A percentile compares a stretch with the other conserved stretches of the same genome.
Evolutionary conservation across 1,140 invertebrate species (phyloP).

Genomic region (Caerostris darwini): DNA sequence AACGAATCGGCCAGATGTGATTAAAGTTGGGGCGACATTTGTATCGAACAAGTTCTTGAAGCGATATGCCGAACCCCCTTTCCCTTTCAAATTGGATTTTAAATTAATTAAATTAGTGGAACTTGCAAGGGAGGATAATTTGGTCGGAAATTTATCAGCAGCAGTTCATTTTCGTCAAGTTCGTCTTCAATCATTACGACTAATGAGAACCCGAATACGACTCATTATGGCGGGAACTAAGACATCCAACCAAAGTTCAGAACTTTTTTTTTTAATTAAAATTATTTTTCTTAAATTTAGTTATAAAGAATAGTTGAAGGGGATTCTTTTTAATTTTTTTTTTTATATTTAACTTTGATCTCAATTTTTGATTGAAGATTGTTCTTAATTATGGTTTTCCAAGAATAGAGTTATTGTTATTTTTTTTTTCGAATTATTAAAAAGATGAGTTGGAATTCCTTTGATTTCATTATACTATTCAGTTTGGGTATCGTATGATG

Average conservation of each 20-base stretch:
- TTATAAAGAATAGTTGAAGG: too few relatives aligned
- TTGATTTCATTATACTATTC: too few relatives aligned
- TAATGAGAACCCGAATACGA: neutral
- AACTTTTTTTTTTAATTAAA: neutral
- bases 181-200: neutral
- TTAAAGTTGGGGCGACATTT: constrained; percentile 4
- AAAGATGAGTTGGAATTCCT: too few relatives aligned
- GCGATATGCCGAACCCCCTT: neutral
- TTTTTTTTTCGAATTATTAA: too few relatives aligned
- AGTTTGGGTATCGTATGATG: too few relatives aligned
- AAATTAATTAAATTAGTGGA: constrained; percentile 44
- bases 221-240: neutral
- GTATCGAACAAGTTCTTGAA: constrained; percentile 17
- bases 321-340: neutral
- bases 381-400: neutral
- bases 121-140: neutral
- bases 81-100: constrained; percentile 27
- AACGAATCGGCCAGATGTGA: constrained; percentile 22
- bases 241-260: neutral
- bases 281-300: too few relatives aligned
- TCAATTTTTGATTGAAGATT: neutral
- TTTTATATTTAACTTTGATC: neutral
- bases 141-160: constrained; percentile 24
- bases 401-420: neutral
- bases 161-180: constrained; percentile 30